Conservation (phyloP, 2,113 vertebrate genomes). For the Pongo abelii region DNA sequence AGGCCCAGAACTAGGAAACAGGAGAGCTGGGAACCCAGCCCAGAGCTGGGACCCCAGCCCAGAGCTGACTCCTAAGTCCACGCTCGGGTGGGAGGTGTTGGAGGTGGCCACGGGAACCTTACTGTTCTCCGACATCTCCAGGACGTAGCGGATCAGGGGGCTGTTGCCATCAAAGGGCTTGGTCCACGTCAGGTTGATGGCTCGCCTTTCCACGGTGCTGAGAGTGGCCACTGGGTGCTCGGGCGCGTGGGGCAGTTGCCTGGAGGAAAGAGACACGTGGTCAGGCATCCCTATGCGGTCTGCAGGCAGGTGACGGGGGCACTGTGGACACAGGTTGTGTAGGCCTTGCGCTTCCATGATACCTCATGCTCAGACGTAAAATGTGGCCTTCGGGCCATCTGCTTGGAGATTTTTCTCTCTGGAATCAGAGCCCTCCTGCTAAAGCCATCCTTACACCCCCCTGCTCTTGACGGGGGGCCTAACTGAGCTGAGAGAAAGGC, state of each 20-base stretch:
- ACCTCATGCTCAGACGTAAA: rapidly evolving
- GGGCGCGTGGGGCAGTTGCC: conserved; percentile 94
- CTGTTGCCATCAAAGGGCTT: conserved; percentile 98
- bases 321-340: rapidly evolving
- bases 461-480: background rate
- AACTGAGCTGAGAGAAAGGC: background rate
- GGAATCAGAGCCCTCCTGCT: background rate
- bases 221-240: conserved; percentile 90
- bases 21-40: rapidly evolving
- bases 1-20: background rate
- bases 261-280: conserved; percentile 70
- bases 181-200: conserved; percentile 96
- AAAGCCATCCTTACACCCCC: rapidly evolving
- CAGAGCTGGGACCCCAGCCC: rapidly evolving
- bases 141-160: conserved; percentile 91
- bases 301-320: rapidly evolving
- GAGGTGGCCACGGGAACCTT: conserved; percentile 75
- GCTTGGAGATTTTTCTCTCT: background rate
- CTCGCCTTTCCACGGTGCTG: conserved; percentile 89
- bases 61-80: rapidly evolving
- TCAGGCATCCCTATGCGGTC: rapidly evolving
- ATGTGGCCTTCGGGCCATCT: rapidly evolving
- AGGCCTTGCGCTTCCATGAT: rapidly evolving
- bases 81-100: background rate
- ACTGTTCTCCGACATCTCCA: conserved; percentile 99